Evolutionary conservation across 37 sponge, comb jelly and placozoan species (phyloP), one percentile per base, ranked within the genome.

Genomic region (Lycopodina hypogea): DNA sequence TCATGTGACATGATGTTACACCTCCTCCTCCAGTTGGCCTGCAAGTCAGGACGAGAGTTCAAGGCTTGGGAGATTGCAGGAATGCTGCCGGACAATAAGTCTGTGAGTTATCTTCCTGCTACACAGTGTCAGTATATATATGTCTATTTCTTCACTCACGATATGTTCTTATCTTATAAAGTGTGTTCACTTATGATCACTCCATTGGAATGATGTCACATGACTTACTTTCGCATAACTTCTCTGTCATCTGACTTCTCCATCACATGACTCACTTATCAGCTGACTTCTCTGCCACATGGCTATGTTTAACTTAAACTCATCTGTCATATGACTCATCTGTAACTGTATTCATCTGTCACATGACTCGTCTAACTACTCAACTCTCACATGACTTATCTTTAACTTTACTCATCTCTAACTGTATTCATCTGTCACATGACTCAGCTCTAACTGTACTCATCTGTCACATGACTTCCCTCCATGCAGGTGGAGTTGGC

Each of bases 21-120:
- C n/a, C n/a, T n/a, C n/a, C n/a, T n/a, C 26, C 45, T 73, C 6
- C 59, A 90, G 90, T 68, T 90, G 34, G 78, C 93, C 18, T 92
- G 93, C 42, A 88, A 88, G 69, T 72, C 84, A 33, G 81, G 84
- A 33, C 81, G 72, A 4, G 78, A 88, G 62, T 81, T 42, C 65
- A 78, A 85, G 67, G 93, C 89, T 40, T 73, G 59, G 34, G 93
- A 92, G 40, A 45, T 89, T 23, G 87, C 85, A 30, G 55, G 40
- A 12, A 62, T 89, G 77, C 68, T 93, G 73, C 78, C 86, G 21
- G 72, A 71, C 53, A 72, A 78, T 59, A 83, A 89, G 19, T 74
- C 78, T 56, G 93, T 93, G 52, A 89, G 84, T 81, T 74, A 7
- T n/a, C n/a, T n/a, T n/a, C n/a, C n/a, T n/a, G n/a, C n/a, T n/a